Base-by-base conservation (phyloP, 2,797 vertebrate species). In the Manis crassicaudata region DNA sequence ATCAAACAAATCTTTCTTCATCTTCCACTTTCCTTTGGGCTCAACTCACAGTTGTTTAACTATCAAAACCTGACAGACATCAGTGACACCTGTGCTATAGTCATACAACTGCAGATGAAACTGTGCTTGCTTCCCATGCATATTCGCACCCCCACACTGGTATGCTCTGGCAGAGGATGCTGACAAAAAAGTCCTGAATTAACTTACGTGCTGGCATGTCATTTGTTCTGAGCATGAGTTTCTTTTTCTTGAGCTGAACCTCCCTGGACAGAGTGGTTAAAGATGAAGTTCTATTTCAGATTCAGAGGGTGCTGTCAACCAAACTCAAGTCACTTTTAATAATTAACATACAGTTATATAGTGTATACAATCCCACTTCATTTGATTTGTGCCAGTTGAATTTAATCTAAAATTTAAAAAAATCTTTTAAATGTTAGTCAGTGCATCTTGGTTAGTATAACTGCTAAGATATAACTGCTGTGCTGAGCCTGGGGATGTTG, bases 391-490 rank as follows among this genome's bases (percentile, higher is more conserved):
- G 56, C 56, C 63, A 79, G 54, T 2, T 88, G 23, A 56, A 58
- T 94, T 82, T 72, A 76, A 89, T 80, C 94, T 86, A 88, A 82
- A 90, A 21, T 9, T 96, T 92, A 54, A 27, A 60, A 87, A 92
- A 6, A 67, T 52, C 40, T 96, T 95, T 73, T 62, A 91, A 97
- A 93, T 89, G 75, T 17, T 70, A 87, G 58, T 54, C 60, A 67
- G 9, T 54, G 8, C 5, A 73, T 68, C 68, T 77, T 92, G n/a
- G 37, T 50, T 80, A 70, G n/a, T 73, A 40, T 92, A 46, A 46
- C 90, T 94, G 21, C 84, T 88, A 46, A 46, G 46, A 46, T 46
- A 8, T 46, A 88, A 79, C 52, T 73, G 37, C 37, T 70, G 25
- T 83, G 46, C 76, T 56, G 7, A 84, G 43, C 60, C 52, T 80